Conservation (phyloP, 1,140 invertebrate species). For the Bilobella aurantiaca region DNA sequence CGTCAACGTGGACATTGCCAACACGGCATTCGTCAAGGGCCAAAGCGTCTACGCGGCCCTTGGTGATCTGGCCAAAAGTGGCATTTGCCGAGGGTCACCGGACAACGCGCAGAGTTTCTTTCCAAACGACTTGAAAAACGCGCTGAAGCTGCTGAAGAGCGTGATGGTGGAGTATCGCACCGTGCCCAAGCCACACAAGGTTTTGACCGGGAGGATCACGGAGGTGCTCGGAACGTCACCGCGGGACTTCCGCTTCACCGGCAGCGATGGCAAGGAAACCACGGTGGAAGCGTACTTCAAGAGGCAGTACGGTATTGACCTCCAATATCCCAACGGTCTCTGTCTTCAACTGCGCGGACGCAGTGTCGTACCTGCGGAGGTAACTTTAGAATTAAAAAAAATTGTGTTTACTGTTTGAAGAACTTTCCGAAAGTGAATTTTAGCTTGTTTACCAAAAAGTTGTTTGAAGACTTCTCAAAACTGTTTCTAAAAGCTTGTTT, state of each 20-base stretch:
- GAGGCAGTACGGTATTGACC: too few relatives aligned
- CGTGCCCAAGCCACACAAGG: background rate
- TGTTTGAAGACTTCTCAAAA: too few relatives aligned
- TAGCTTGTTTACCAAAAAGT: too few relatives aligned
- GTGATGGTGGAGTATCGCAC: background rate
- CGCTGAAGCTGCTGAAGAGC: background rate
- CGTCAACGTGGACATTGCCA: slow-evolving; percentile 6
- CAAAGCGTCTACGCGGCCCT: background rate
- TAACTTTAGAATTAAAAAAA: too few relatives aligned
- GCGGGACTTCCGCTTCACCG: background rate
- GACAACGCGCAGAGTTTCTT: background rate
- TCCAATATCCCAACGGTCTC: background rate
- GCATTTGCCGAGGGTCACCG: background rate
- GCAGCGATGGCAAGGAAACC: background rate
- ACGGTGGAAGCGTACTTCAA: slow-evolving; percentile 6
- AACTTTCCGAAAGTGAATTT: too few relatives aligned
- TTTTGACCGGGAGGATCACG: background rate
- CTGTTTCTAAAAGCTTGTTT: background rate
- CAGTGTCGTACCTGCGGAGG: background rate
- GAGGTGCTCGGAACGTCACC: background rate
- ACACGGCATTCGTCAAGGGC: slow-evolving; percentile 11
- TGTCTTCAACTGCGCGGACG: background rate
- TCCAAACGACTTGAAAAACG: background rate
- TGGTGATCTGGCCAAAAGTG: background rate
- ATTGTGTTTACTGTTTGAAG: too few relatives aligned